These are phyloP conservation scores for Gerris lacustris DNA, from an alignment of 2,888 invertebrate genomes.

Conservation along the genomic window DNA sequence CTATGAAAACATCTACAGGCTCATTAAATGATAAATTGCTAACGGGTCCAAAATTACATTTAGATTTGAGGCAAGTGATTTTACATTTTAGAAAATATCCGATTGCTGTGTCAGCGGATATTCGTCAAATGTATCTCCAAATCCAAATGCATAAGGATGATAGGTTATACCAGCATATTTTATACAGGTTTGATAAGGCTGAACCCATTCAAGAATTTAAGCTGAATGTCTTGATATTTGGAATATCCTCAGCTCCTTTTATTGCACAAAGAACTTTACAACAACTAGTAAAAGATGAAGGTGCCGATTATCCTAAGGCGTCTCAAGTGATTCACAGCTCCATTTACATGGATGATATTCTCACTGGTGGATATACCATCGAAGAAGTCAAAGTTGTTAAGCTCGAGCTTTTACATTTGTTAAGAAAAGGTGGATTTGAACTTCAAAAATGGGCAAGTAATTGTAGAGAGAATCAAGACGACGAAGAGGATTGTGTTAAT, in stretches of 20 bases:
- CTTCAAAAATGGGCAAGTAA: constrained; percentile 29
- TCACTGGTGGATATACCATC: constrained; percentile 30
- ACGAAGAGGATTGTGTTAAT: constrained; percentile 15
- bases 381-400: constrained; percentile 22
- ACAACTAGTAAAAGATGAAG: too few species aligned
- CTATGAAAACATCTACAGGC: neutral
- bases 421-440: constrained; percentile 21
- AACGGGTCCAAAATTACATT: constrained; percentile 13
- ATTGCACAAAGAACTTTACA: too few species aligned
- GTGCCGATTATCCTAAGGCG: too few species aligned
- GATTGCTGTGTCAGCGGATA: constrained; percentile 16
- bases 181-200: constrained; percentile 24
- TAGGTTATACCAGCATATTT: constrained; percentile 26
- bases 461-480: constrained; percentile 12
- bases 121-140: constrained; percentile 18
- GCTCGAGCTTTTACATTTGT: constrained; percentile 24
- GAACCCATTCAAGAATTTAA: constrained; percentile 24
- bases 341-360: constrained; percentile 20
- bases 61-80: constrained; percentile 3
- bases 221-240: constrained; percentile 27
- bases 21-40: constrained; percentile 12
- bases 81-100: constrained; percentile 9
- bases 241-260: too few species aligned
- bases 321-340: too few species aligned
- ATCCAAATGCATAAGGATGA: constrained; percentile 19